Evolutionary conservation across 2,113 vertebrate species (phyloP).

Genomic region (Misgurnus anguillicaudatus): DNA sequence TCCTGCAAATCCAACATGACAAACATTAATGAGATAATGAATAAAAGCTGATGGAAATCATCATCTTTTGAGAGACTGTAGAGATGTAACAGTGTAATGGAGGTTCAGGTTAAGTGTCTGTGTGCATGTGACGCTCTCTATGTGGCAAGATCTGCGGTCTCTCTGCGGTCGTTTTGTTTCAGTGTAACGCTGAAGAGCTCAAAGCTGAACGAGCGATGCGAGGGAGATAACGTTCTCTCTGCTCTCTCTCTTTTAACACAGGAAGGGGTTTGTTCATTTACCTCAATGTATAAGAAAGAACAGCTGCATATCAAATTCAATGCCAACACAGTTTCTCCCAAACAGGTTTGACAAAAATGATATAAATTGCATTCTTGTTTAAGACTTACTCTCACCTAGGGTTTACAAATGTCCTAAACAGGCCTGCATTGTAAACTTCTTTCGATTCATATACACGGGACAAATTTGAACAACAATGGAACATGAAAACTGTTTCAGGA

Average conservation of each 20-base stretch:
- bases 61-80: neutral
- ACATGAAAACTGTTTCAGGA: too few species aligned
- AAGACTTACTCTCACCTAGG: too few species aligned
- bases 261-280: conserved; percentile 64
- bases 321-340: neutral
- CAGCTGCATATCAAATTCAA: conserved; percentile 45
- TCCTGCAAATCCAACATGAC: too few species aligned
- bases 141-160: conserved; percentile 73
- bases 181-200: conserved; percentile 65
- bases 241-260: conserved; percentile 62
- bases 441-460: neutral
- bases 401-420: too few species aligned
- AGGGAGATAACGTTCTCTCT: conserved; percentile 59
- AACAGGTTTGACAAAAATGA: neutral
- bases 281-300: conserved; percentile 59
- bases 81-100: conserved; percentile 3
- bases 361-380: too few species aligned
- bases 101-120: conserved; percentile 2
- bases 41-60: neutral
- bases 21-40: neutral
- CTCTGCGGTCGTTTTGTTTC: conserved; percentile 77
- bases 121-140: conserved; percentile 54
- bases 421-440: neutral
- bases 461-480: too few species aligned
- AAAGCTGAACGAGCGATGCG: conserved; percentile 60